Conservation (phyloP, 2,888 invertebrate species). For the Clanis bilineata region DNA sequence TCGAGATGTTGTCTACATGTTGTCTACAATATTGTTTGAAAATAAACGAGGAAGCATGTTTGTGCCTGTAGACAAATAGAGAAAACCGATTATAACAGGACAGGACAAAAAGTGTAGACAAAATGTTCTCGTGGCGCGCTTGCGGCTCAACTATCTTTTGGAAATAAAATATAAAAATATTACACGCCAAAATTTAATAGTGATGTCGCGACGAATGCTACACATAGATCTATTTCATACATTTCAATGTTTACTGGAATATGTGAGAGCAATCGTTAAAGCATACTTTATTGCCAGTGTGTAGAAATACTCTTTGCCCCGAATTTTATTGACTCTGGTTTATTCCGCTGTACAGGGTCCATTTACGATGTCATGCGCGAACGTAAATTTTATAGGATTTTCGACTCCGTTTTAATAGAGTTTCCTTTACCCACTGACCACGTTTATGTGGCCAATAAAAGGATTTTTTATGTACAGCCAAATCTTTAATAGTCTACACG, state of each 20-base stretch:
- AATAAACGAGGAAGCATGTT: too few relatives aligned
- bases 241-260: background rate
- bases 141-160: too few relatives aligned
- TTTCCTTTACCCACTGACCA: constrained; percentile 46
- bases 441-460: constrained; percentile 51
- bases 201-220: background rate
- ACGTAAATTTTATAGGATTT: constrained; percentile 71
- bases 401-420: constrained; percentile 61
- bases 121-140: too few relatives aligned
- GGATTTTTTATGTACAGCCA: constrained; percentile 28
- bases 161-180: too few relatives aligned
- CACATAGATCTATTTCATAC: background rate
- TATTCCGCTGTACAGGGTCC: constrained; percentile 56
- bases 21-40: too few relatives aligned
- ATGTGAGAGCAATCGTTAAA: constrained; percentile 37
- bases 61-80: too few relatives aligned
- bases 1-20: too few relatives aligned
- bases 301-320: constrained; percentile 54
- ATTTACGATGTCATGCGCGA: constrained; percentile 70
- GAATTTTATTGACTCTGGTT: constrained; percentile 58
- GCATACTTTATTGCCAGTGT: constrained; percentile 44
- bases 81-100: too few relatives aligned
- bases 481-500: background rate
- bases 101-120: too few relatives aligned
- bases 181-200: too few relatives aligned